These are phyloP conservation scores for Crambe crambe DNA, from an alignment of 37 sponge, comb jelly and placozoan species.

Conservation along the genomic window DNA sequence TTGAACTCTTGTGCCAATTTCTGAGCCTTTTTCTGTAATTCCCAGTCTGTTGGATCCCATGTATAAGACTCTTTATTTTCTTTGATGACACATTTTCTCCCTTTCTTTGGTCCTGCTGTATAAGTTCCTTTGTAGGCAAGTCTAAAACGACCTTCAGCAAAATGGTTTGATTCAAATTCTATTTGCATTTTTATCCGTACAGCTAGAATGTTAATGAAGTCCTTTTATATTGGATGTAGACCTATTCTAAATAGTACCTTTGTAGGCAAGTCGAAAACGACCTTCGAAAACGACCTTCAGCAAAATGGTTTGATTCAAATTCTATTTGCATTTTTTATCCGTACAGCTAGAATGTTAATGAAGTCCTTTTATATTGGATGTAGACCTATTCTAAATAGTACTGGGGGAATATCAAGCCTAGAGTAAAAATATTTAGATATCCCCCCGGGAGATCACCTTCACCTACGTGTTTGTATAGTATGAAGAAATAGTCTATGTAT, in stretches of 20 bases:
- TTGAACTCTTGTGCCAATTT: conserved; percentile 40
- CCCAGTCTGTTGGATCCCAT: conserved; percentile 49
- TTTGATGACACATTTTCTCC: conserved; percentile 43
- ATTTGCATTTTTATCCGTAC: background rate
- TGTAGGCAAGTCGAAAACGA: conserved; percentile 43
- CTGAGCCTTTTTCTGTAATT: conserved; percentile 24
- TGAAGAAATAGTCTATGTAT: too few species aligned
- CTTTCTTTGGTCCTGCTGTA: conserved; percentile 21
- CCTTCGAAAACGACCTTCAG: too few species aligned
- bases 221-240: too few species aligned
- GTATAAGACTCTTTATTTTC: conserved; percentile 26
- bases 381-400: too few species aligned
- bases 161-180: conserved; percentile 10
- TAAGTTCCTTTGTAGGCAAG: conserved; percentile 45
- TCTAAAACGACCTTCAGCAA: conserved; percentile 57
- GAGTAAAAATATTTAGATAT: too few species aligned
- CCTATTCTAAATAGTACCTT: too few species aligned
- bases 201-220: too few species aligned
- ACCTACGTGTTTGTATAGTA: too few species aligned
- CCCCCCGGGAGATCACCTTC: too few species aligned
- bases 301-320: conserved; percentile 31
- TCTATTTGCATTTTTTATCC: background rate
- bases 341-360: too few species aligned
- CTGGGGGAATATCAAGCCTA: too few species aligned
- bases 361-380: too few species aligned